phyloP scores from a whole-genome alignment of 2,113 vertebrate species.

The Tachysurus fulvidraco region DNA sequence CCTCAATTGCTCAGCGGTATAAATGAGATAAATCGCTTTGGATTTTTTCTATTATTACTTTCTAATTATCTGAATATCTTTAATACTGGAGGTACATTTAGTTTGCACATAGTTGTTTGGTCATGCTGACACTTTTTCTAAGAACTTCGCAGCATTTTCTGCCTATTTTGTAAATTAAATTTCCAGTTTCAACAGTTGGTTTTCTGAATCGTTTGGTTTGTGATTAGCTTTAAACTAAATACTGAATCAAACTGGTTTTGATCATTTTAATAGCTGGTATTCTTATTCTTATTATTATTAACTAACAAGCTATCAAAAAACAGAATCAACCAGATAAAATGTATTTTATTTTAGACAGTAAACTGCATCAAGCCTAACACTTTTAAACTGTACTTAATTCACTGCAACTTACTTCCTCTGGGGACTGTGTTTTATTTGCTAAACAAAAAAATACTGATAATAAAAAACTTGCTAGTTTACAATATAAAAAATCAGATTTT shows the following conservation, averaged over 20 bases:
- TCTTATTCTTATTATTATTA: neutral
- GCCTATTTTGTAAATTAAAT: neutral
- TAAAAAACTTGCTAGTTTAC: neutral
- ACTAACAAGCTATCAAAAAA: neutral
- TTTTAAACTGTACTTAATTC: neutral
- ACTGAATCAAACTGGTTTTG: neutral
- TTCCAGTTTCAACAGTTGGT: neutral
- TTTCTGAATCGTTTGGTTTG: neutral
- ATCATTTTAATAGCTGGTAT: neutral
- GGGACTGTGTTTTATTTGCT: neutral
- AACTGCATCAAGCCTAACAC: neutral
- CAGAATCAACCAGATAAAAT: neutral
- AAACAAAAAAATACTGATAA: neutral
- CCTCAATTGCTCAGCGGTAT: too few species aligned
- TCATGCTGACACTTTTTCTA: neutral
- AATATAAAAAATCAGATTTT: too few species aligned
- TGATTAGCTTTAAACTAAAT: neutral
- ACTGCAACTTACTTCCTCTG: neutral
- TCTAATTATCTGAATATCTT: neutral
- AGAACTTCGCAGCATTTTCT: neutral
- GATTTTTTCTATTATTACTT: neutral
- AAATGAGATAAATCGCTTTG: too few species aligned
- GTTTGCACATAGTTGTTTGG: neutral
- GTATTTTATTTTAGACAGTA: neutral
- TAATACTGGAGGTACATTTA: neutral